These are phyloP conservation scores for Microtus montanus DNA, from an alignment of 2,113 vertebrate species.

Conservation along the genomic window DNA sequence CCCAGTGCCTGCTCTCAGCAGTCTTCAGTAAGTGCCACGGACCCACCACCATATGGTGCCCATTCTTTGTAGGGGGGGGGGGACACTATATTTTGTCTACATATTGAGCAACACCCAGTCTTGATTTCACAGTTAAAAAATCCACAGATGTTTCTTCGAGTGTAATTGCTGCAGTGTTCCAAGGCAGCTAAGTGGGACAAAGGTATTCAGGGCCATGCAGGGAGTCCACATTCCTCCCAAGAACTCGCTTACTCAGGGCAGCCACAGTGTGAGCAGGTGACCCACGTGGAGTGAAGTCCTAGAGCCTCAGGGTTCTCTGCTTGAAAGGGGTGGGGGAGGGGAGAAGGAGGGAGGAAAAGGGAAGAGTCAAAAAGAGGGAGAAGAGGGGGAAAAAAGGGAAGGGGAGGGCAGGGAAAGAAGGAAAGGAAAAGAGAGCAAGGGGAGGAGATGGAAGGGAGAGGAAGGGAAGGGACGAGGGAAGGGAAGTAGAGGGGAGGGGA, in stretches of 20 bases:
- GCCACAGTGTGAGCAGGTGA: rapidly evolving
- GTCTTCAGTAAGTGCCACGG: rapidly evolving
- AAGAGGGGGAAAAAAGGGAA: rapidly evolving
- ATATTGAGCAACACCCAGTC: constrained; percentile 47
- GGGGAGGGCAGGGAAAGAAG: rapidly evolving
- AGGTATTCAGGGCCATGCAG: rapidly evolving
- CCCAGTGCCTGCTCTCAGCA: neutral
- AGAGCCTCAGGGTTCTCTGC: neutral
- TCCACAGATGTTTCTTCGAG: constrained; percentile 19
- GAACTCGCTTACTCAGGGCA: no score
- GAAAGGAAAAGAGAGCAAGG: rapidly evolving
- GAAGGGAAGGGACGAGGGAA: rapidly evolving
- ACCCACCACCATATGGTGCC: rapidly evolving
- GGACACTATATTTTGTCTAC: constrained; percentile 29
- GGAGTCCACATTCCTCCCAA: neutral
- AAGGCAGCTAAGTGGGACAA: neutral
- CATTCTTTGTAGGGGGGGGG: neutral
- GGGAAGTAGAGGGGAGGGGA: rapidly evolving
- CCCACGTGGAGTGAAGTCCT: rapidly evolving
- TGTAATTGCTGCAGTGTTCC: neutral
- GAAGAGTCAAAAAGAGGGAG: neutral
- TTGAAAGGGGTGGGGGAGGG: rapidly evolving
- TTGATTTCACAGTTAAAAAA: neutral
- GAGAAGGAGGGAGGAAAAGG: rapidly evolving
- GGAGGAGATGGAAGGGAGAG: rapidly evolving